Percentiles rank a stretch among this genome's conserved stretches.
phyloP scores from a whole-genome alignment of 2,797 vertebrate genomes.

The Vespertilio murinus region DNA sequence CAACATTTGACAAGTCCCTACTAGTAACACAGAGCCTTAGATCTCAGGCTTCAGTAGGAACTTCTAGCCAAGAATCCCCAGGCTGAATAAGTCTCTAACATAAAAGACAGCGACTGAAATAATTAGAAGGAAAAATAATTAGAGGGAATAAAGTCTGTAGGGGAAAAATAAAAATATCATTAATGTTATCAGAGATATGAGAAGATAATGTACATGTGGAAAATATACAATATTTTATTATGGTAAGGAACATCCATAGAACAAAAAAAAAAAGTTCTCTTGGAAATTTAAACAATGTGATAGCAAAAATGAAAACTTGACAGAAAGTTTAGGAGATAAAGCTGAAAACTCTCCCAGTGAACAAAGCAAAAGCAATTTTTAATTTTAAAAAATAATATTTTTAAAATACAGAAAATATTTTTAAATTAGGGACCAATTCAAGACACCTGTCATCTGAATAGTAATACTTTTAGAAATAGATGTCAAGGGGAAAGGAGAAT shows the following conservation, averaged over 20 bases:
- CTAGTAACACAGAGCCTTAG: background rate
- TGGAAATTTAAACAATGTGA: background rate
- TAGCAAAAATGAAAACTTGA: background rate
- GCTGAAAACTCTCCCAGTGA: background rate
- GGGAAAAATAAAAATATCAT: constrained; percentile 16
- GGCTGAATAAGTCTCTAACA: background rate
- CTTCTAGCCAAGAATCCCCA: background rate
- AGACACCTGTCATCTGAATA: background rate
- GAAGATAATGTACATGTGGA: background rate
- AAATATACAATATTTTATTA: background rate
- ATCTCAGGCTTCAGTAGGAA: background rate
- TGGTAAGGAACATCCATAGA: background rate
- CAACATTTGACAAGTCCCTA: background rate
- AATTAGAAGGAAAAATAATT: background rate
- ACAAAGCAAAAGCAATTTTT: background rate
- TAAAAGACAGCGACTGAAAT: background rate
- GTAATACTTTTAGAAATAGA: background rate
- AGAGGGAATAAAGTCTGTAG: background rate
- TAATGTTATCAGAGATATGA: background rate
- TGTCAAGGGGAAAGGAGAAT: background rate
- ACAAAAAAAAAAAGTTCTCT: background rate
- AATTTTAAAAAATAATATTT: background rate
- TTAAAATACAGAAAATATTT: background rate
- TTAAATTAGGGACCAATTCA: background rate
- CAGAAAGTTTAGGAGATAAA: background rate